phyloP scores from a whole-genome alignment of 2,113 vertebrate species.

The Tinamus guttatus region DNA sequence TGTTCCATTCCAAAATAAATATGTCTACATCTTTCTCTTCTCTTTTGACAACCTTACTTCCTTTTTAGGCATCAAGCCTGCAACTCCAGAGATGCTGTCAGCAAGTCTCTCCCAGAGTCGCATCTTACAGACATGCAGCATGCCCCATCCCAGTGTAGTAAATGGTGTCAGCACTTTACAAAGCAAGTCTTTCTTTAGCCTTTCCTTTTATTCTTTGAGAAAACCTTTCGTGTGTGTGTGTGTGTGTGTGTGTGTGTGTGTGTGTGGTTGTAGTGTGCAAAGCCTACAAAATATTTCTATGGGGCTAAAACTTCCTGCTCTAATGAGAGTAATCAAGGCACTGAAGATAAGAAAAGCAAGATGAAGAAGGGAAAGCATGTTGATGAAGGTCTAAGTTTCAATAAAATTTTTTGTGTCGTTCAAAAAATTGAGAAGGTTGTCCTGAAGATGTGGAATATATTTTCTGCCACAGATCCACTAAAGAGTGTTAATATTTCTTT shows the following conservation, averaged over 20 bases:
- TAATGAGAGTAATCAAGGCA: rapidly evolving
- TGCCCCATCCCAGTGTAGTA: constrained; percentile 83
- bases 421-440: background rate
- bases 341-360: background rate
- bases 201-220: background rate
- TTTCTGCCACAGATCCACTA: background rate
- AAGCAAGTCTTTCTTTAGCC: constrained; percentile 71
- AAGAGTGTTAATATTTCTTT: background rate
- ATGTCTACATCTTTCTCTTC: background rate
- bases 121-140: constrained; percentile 84
- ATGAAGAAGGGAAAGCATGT: background rate
- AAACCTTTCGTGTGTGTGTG: no score
- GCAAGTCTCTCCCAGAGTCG: constrained; percentile 88
- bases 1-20: background rate
- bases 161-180: constrained; percentile 82
- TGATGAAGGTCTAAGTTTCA: background rate
- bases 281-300: background rate
- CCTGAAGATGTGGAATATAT: background rate
- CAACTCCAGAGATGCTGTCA: constrained; percentile 86
- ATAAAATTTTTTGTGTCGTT: background rate
- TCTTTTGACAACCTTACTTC: background rate
- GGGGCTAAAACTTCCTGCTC: rapidly evolving
- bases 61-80: constrained; percentile 57
- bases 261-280: background rate
- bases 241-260: no score